Percentiles rank a stretch among this genome's conserved stretches.
phyloP scores from a whole-genome alignment of 2,113 vertebrate genomes.

The Pachycephala philippinensis region DNA sequence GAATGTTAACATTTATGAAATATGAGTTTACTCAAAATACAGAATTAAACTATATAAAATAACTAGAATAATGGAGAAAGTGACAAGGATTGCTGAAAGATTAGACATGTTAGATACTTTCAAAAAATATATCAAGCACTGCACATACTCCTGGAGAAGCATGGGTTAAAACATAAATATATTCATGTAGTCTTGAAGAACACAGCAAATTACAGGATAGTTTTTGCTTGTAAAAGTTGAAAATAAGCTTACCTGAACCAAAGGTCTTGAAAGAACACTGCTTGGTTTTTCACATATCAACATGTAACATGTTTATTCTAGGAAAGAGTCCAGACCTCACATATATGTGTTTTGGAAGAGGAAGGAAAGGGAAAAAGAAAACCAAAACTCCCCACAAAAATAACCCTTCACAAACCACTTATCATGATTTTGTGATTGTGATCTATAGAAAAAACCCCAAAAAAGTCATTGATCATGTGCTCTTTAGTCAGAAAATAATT shows the following conservation, averaged over 20 bases:
- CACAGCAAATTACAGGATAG: background rate
- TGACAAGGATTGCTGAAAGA: background rate
- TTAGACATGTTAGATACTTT: slow-evolving; percentile 12
- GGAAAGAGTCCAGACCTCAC: background rate
- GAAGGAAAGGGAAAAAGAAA: background rate
- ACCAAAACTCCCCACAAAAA: background rate
- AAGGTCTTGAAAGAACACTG: slow-evolving; percentile 50
- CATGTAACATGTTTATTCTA: slow-evolving; percentile 11
- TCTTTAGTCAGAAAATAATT: background rate
- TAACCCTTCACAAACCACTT: background rate
- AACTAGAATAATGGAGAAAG: background rate
- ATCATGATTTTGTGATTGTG: background rate
- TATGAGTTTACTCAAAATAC: slow-evolving; percentile 49
- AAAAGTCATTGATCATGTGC: background rate
- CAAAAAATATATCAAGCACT: background rate
- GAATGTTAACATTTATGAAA: slow-evolving; percentile 44
- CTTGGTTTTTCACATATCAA: slow-evolving; percentile 10
- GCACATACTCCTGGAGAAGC: background rate
- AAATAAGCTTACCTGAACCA: background rate
- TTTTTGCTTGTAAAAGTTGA: background rate
- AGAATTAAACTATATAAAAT: slow-evolving; percentile 47
- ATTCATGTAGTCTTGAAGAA: slow-evolving; percentile 8
- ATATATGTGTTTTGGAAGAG: background rate
- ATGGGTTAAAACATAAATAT: background rate
- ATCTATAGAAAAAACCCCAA: background rate